Base-by-base conservation (phyloP, 2,888 invertebrate genomes). In the Papilio elwesi region DNA sequence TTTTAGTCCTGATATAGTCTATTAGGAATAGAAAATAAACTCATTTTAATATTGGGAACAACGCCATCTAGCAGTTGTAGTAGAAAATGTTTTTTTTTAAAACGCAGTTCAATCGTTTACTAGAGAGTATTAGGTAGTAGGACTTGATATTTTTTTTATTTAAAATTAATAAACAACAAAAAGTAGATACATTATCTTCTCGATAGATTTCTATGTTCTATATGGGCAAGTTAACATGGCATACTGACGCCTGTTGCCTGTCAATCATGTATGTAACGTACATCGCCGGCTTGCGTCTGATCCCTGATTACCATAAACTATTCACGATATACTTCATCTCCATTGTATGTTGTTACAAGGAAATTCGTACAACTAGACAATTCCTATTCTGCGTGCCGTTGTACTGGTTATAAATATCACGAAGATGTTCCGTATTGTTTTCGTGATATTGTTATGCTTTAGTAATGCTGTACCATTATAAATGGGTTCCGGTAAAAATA, bases 161-260 rank as follows among this genome's bases (percentile, higher is more conserved):
- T 26, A 1, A 26, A 26, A 26, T 26, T 43, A 9, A 43, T 6
- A 43, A 43, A 43, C 43, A 43, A n/a, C n/a, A 43, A 43, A 4
- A 43, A 43, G 6, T 7, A 43, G 43, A 26, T 26, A 26, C 9
- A 43, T 43, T 43, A 43, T 7, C 9, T 4, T 9, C 43, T 43
- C 43, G 0, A 43, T 9, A 43, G 43, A 43, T 9, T 43, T 43
- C 9, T 43, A 7, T 43, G 43, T 51, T 7, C n/a, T 51, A 13
- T 51, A 6, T 6, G 49, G 13, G 11, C 0, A 12, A 43, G 43
- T 59, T 38, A 43, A 10, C 0, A n/a, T 4, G 43, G 6, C 59
- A 43, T 43, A 9, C 38, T 36, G n/a, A 13, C 15, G 63, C 70
- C 63, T 70, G 63, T 64, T 69, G 53, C 63, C 70, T 43, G 63